A percentile compares a stretch with the other conserved stretches of the same genome.
Evolutionary conservation across 2,113 vertebrate species (phyloP).

Genomic region (Protobothrops flavoviridis): DNA sequence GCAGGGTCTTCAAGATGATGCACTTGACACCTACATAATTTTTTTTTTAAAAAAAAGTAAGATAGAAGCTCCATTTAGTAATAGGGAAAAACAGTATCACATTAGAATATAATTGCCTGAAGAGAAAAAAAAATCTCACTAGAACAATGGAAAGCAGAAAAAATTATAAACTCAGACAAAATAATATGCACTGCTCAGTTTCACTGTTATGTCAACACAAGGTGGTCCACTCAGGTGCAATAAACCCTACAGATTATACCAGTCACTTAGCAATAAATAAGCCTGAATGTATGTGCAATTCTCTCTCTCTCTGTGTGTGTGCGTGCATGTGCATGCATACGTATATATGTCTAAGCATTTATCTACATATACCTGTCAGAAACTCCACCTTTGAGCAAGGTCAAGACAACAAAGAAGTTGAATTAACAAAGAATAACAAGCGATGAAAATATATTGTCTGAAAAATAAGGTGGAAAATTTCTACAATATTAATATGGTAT

Average conservation of each 20-base stretch:
- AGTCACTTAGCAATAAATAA: background rate
- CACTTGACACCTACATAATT: slow-evolving; percentile 82
- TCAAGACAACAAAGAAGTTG: too few species aligned
- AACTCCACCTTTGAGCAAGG: too few species aligned
- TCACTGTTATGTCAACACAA: background rate
- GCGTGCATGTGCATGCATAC: background rate
- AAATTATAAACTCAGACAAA: background rate
- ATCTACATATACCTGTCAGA: too few species aligned
- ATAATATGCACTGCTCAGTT: background rate
- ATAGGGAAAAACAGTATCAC: background rate
- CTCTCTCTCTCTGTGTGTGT: background rate
- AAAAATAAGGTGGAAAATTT: too few species aligned
- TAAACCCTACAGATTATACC: background rate
- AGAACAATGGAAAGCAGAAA: background rate
- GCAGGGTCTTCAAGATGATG: slow-evolving; percentile 85
- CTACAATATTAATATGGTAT: too few species aligned
- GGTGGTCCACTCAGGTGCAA: background rate
- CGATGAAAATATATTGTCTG: too few species aligned
- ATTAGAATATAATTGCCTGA: background rate
- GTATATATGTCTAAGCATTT: background rate
- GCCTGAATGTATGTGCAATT: background rate
- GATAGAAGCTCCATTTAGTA: background rate
- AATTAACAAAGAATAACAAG: too few species aligned
- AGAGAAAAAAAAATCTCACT: background rate
- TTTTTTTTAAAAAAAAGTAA: too few species aligned